These are phyloP conservation scores for Oikopleura vanhoeffeni DNA, from an alignment of 23 tunicate genomes.

Conservation along the genomic window DNA sequence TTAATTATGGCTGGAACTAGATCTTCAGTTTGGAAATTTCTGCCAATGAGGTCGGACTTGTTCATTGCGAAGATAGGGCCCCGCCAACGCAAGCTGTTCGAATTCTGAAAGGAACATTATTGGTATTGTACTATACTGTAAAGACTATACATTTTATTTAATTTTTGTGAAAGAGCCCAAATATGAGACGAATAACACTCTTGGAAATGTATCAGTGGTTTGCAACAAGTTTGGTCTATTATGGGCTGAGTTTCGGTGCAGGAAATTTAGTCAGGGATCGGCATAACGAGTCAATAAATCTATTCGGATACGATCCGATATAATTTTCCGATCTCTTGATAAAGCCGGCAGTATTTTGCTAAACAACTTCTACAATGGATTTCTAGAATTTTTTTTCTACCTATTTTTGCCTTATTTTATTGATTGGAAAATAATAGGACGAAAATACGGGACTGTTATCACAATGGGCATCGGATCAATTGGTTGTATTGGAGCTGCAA, in stretches of 20 bases:
- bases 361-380: background rate
- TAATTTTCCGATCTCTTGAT: too few relatives aligned
- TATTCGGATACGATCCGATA: too few relatives aligned
- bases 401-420: background rate
- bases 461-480: background rate
- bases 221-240: constrained; percentile 56
- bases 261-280: background rate
- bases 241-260: constrained; percentile 24
- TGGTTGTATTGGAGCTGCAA: background rate
- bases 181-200: constrained; percentile 49
- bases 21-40: too few relatives aligned
- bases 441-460: background rate
- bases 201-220: constrained; percentile 75
- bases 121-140: too few relatives aligned
- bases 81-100: too few relatives aligned
- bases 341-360: background rate
- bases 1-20: too few relatives aligned
- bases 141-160: too few relatives aligned
- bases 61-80: too few relatives aligned
- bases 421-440: background rate
- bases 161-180: too few relatives aligned
- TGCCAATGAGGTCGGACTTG: too few relatives aligned
- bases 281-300: too few relatives aligned
- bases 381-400: background rate
- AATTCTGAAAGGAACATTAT: too few relatives aligned